These are phyloP conservation scores for Callosobruchus maculatus DNA, from an alignment of 2,888 invertebrate genomes.

Conservation along the genomic window DNA sequence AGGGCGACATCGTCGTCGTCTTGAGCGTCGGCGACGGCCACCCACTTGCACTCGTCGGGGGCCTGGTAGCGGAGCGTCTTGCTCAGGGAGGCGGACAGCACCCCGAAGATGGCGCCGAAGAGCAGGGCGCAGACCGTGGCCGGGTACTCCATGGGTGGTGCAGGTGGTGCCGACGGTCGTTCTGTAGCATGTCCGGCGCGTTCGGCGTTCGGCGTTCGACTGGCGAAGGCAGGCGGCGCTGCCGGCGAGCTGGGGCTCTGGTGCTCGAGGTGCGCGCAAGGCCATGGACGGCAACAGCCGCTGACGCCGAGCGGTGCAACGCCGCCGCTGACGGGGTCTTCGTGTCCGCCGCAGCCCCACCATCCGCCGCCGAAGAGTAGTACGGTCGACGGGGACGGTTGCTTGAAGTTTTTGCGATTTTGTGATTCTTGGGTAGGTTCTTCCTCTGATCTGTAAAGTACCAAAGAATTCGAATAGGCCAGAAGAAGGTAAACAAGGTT, in stretches of 20 bases:
- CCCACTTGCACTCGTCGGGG: constrained; percentile 79
- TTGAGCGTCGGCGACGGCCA: constrained; percentile 64
- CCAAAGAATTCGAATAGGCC: no score
- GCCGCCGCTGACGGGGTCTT: constrained; percentile 27
- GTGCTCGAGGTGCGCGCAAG: constrained; percentile 37
- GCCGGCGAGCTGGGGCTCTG: no score
- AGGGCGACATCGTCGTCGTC: constrained; percentile 63
- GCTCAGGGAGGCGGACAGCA: constrained; percentile 59
- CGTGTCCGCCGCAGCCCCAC: constrained; percentile 8
- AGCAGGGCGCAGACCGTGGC: constrained; percentile 58
- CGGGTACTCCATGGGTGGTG: constrained; percentile 24
- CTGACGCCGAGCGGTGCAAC: constrained; percentile 34
- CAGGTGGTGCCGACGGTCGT: constrained; percentile 12
- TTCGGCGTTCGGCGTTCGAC: constrained; percentile 57
- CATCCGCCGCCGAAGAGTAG: constrained; percentile 2
- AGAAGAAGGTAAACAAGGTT: no score
- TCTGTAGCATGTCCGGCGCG: constrained; percentile 51
- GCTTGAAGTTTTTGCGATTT: constrained; percentile 19
- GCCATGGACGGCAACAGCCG: constrained; percentile 41
- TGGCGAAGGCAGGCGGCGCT: constrained; percentile 43
- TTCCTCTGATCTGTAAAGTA: no score
- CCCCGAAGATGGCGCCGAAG: constrained; percentile 59
- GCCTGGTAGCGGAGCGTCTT: constrained; percentile 68
- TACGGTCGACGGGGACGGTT: background rate
- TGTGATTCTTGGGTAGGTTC: no score